Conservation (phyloP, 1,140 invertebrate species). For the Camponotus vicinus region DNA sequence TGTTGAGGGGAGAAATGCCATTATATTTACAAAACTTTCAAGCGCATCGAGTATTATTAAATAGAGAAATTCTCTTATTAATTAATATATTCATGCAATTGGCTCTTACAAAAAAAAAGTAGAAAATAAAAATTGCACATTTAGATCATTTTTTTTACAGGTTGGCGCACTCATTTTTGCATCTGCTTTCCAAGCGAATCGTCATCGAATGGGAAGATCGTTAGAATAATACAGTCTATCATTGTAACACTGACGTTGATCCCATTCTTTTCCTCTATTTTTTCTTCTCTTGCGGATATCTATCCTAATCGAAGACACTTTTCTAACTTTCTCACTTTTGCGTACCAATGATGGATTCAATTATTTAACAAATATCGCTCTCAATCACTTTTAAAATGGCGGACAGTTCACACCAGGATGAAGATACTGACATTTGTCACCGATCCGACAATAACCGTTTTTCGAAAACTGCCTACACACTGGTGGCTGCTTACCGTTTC, state of each 20-base stretch:
- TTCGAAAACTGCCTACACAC: constrained; percentile 92
- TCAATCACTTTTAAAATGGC: constrained; percentile 79
- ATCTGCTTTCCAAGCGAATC: background rate
- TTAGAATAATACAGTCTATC: too few species aligned
- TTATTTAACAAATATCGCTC: background rate
- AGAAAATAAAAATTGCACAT: constrained; percentile 21
- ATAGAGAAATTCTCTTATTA: background rate
- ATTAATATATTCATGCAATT: background rate
- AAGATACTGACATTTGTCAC: constrained; percentile 92
- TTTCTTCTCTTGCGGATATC: background rate
- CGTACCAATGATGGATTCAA: background rate
- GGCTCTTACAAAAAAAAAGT: background rate
- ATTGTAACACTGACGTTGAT: background rate
- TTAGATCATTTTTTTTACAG: background rate
- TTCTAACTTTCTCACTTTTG: too few species aligned
- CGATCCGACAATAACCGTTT: constrained; percentile 91
- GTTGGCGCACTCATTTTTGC: too few species aligned
- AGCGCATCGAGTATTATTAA: constrained; percentile 13
- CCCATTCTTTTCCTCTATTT: background rate
- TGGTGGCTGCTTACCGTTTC: constrained; percentile 84
- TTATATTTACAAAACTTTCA: constrained; percentile 23
- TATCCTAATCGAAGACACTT: background rate
- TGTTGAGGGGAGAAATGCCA: background rate
- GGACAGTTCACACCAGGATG: constrained; percentile 91
- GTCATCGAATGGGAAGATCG: background rate